phyloP scores from a whole-genome alignment of 2,113 vertebrate species.

The Marcusenius ussheri region DNA sequence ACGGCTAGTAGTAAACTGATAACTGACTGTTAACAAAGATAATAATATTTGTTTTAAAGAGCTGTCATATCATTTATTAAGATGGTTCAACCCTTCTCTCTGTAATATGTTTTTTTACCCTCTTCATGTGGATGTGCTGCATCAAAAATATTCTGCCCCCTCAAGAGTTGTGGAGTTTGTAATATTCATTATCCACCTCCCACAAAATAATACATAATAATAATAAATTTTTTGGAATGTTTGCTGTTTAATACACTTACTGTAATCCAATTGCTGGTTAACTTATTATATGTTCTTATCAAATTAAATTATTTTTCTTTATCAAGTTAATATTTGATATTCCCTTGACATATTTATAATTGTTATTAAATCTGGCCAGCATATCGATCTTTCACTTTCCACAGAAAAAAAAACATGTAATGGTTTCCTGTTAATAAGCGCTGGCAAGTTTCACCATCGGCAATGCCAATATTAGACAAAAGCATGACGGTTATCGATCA shows the following conservation, averaged over 20 bases:
- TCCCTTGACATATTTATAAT: neutral
- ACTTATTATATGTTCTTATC: neutral
- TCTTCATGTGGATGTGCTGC: neutral
- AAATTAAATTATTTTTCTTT: neutral
- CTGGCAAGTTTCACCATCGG: neutral
- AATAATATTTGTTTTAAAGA: too few relatives aligned
- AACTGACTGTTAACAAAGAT: too few relatives aligned
- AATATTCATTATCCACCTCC: neutral
- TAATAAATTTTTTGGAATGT: neutral
- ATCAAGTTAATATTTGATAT: neutral
- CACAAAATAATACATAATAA: neutral
- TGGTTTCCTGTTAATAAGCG: neutral
- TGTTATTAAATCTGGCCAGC: neutral
- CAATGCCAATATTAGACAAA: neutral
- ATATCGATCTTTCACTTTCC: neutral
- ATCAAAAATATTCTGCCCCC: neutral
- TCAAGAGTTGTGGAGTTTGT: neutral
- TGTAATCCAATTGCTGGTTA: neutral
- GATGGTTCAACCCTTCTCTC: neutral
- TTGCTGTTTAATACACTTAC: neutral
- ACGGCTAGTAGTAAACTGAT: too few relatives aligned
- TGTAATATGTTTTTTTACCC: neutral
- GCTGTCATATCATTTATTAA: neutral
- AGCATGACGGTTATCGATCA: neutral
- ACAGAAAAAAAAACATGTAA: neutral